These are phyloP conservation scores for Bambusicola thoracicus DNA, from an alignment of 2,113 vertebrate species.

Conservation along the genomic window DNA sequence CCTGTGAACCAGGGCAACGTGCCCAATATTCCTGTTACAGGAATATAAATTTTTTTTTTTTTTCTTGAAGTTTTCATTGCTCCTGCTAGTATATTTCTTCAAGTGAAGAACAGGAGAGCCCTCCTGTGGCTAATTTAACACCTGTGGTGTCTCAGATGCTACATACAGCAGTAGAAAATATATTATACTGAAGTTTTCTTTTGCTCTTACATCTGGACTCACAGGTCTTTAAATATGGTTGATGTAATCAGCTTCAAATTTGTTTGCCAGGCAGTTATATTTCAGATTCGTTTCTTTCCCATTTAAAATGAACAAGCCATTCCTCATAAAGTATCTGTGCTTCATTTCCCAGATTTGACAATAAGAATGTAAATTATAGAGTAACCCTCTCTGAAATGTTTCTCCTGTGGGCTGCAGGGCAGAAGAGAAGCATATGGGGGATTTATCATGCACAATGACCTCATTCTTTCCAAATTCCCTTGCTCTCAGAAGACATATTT, in stretches of 20 bases:
- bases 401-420: conserved; percentile 29
- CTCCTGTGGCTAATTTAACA: conserved; percentile 59
- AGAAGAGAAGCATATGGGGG: conserved; percentile 54
- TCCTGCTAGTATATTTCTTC: neutral
- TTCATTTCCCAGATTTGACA: conserved; percentile 53
- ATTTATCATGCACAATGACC: conserved; percentile 59
- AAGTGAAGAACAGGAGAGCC: conserved; percentile 62
- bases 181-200: accelerated
- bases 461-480: conserved; percentile 59
- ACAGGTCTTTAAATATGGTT: neutral
- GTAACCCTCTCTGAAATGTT: conserved; percentile 38
- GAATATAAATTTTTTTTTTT: neutral
- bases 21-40: neutral
- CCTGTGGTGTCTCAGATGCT: neutral
- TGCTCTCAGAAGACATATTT: conserved; percentile 10
- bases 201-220: neutral
- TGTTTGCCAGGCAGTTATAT: conserved; percentile 6
- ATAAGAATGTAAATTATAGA: conserved; percentile 59
- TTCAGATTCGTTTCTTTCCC: neutral
- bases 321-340: conserved; percentile 1
- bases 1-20: neutral
- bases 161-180: neutral
- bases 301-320: conserved; percentile 6
- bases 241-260: neutral
- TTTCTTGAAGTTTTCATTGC: neutral